phyloP scores from a whole-genome alignment of 2,888 invertebrate genomes.

The Beris chalybata region DNA sequence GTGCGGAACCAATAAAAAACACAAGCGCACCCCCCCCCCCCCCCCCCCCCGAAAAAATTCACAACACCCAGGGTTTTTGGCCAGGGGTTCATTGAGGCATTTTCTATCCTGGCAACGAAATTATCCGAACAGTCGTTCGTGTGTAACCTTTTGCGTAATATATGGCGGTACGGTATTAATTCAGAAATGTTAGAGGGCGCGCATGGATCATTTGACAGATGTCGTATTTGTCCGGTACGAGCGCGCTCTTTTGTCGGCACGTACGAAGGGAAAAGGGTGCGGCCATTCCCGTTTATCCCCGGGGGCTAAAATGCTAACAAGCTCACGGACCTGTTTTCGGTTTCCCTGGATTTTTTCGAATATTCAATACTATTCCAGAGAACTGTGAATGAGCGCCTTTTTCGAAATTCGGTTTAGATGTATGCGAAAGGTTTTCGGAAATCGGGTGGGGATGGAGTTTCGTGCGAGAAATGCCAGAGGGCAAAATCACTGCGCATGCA shows the following conservation, averaged over 20 bases:
- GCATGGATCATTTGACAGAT: too few relatives aligned
- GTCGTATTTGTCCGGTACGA: too few relatives aligned
- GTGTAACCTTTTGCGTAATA: neutral
- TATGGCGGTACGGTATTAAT: too few relatives aligned
- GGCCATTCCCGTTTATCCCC: slow-evolving; percentile 20
- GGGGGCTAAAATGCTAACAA: neutral
- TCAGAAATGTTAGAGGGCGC: too few relatives aligned
- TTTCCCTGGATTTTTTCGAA: slow-evolving; percentile 16
- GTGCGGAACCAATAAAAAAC: slow-evolving; percentile 22
- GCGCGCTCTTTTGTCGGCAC: too few relatives aligned
- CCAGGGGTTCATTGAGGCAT: too few relatives aligned
- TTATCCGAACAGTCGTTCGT: too few relatives aligned
- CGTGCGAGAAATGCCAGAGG: neutral
- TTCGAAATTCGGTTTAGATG: slow-evolving; percentile 5
- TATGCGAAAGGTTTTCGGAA: neutral
- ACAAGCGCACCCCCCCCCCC: slow-evolving; percentile 22
- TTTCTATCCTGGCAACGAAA: too few relatives aligned
- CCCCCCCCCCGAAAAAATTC: slow-evolving; percentile 30
- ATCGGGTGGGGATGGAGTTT: neutral
- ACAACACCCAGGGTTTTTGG: neutral
- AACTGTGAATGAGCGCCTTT: neutral
- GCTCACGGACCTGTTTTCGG: neutral
- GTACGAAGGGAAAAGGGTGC: slow-evolving; percentile 30
- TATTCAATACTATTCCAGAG: too few relatives aligned
- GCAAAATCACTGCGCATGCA: slow-evolving; percentile 7